Evolutionary conservation across 2,888 invertebrate species (phyloP).

Genomic region (Standfussiana lucernea): DNA sequence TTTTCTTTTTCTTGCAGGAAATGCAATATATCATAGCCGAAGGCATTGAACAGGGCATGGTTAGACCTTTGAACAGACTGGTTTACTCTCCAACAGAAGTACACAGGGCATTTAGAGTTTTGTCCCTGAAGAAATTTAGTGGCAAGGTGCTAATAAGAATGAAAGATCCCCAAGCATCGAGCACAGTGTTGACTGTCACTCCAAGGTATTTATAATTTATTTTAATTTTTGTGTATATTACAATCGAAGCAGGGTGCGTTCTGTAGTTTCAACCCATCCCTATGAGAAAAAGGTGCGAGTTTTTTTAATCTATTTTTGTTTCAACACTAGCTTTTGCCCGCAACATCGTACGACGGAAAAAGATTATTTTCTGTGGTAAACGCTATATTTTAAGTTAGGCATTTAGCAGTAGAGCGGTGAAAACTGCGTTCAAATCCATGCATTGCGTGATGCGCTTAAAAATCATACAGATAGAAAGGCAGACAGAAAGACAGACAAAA

Average conservation of each 20-base stretch:
- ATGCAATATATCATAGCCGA: slow-evolving; percentile 90
- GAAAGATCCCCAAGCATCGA: slow-evolving; percentile 63
- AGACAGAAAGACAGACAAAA: too few relatives aligned
- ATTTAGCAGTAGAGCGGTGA: too few relatives aligned
- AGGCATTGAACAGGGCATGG: slow-evolving; percentile 92
- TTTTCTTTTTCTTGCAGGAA: slow-evolving; percentile 70
- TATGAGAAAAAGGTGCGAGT: not conserved
- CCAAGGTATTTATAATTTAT: slow-evolving; percentile 69
- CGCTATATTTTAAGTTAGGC: too few relatives aligned
- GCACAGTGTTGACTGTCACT: slow-evolving; percentile 63
- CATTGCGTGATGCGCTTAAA: too few relatives aligned
- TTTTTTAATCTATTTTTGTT: too few relatives aligned
- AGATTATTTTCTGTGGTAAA: too few relatives aligned
- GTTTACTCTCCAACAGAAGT: slow-evolving; percentile 92
- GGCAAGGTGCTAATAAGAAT: slow-evolving; percentile 75
- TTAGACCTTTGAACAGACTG: slow-evolving; percentile 92
- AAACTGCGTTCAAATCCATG: too few relatives aligned
- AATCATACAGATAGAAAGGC: too few relatives aligned
- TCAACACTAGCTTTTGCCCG: too few relatives aligned
- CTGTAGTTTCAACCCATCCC: not conserved
- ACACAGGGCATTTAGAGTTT: slow-evolving; percentile 92
- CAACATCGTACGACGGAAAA: too few relatives aligned
- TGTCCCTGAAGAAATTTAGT: slow-evolving; percentile 92
- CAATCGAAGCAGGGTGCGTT: too few relatives aligned
- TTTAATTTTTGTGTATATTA: not conserved